phyloP scores from a whole-genome alignment of 2,888 invertebrate species.

The Philaethria dido region DNA sequence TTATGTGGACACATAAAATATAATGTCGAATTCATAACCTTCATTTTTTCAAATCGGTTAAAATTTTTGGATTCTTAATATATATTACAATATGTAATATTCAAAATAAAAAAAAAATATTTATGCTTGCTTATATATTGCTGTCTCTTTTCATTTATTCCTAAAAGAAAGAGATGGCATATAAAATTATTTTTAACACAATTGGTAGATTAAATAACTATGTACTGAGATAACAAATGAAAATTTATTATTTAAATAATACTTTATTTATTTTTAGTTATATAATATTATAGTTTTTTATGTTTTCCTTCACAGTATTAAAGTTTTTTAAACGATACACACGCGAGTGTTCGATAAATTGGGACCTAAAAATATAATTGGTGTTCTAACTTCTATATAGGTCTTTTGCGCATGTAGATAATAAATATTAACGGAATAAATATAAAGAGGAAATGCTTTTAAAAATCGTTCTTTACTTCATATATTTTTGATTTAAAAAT shows the following conservation, averaged over 20 bases:
- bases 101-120: too few species aligned
- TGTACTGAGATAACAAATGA: not conserved
- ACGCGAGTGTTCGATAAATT: conserved; percentile 32
- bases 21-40: too few species aligned
- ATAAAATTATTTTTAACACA: not conserved
- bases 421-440: not conserved
- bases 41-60: too few species aligned
- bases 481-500: too few species aligned
- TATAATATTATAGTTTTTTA: not conserved
- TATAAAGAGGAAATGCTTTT: conserved; percentile 3
- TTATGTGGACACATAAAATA: too few species aligned
- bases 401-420: not conserved
- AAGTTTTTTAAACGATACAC: conserved; percentile 26
- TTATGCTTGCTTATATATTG: not conserved
- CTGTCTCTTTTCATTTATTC: not conserved
- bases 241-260: not conserved
- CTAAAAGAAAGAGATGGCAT: not conserved
- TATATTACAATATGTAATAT: too few species aligned
- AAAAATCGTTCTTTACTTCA: too few species aligned
- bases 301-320: conserved; percentile 17
- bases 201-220: not conserved
- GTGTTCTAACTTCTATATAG: not conserved
- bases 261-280: not conserved
- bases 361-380: conserved; percentile 29
- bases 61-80: too few species aligned